A percentile compares a stretch with the other conserved stretches of the same genome.
Conservation (phyloP, 2,797 vertebrate genomes). For the Melanotaenia pygmaea region DNA sequence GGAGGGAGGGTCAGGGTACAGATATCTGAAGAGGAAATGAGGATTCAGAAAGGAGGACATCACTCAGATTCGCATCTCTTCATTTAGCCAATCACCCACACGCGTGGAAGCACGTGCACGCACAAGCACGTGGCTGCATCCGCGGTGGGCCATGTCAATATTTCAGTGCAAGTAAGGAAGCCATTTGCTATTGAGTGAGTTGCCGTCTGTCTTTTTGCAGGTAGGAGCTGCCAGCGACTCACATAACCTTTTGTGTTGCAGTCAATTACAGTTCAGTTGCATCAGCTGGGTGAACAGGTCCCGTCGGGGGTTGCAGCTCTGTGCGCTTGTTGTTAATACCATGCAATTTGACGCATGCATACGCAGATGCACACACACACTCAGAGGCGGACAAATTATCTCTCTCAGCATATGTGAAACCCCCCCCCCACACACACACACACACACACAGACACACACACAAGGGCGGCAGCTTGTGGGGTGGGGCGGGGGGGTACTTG, state of each 20-base stretch:
- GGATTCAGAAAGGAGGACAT: constrained; percentile 82
- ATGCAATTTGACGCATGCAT: constrained; percentile 60
- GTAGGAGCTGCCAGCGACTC: constrained; percentile 64
- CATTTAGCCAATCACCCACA: constrained; percentile 73
- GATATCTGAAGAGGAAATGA: constrained; percentile 82
- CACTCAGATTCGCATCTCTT: constrained; percentile 81
- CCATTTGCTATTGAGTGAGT: constrained; percentile 67
- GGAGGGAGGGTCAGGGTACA: constrained; percentile 55
- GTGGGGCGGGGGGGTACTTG: background rate
- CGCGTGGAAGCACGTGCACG: constrained; percentile 15
- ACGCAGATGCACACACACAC: constrained; percentile 37
- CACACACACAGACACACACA: background rate
- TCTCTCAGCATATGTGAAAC: constrained; percentile 70
- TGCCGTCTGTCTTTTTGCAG: constrained; percentile 51
- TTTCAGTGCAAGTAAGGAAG: constrained; percentile 66
- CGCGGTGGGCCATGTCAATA: constrained; percentile 55
- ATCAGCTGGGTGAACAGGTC: constrained; percentile 81
- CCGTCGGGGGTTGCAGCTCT: constrained; percentile 70
- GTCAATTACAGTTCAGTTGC: constrained; percentile 86
- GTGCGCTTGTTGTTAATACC: constrained; percentile 66
- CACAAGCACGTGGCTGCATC: constrained; percentile 22
- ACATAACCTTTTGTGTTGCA: constrained; percentile 83
- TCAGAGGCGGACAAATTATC: constrained; percentile 63
- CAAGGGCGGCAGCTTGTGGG: background rate
- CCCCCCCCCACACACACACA: constrained; percentile 10